Percentiles rank a stretch among this genome's conserved stretches.
Evolutionary conservation across 2,797 vertebrate genomes (phyloP).

Genomic region (Gymnocypris eckloni): DNA sequence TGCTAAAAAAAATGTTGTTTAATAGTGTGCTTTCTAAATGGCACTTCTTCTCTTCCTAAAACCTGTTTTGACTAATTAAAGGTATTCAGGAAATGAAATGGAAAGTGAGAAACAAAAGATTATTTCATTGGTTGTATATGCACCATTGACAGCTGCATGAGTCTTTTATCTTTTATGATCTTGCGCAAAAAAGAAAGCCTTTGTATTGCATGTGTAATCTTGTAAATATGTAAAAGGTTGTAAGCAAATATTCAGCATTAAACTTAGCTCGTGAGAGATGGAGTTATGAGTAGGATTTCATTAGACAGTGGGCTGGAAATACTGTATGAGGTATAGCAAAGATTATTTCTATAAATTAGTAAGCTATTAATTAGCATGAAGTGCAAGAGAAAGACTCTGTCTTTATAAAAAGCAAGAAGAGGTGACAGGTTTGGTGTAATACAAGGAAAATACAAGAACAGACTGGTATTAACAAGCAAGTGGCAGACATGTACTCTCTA

Average conservation of each 20-base stretch:
- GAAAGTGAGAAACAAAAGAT: background rate
- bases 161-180: conserved; percentile 17
- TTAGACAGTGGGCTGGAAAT: background rate
- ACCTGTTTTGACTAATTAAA: background rate
- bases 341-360: conserved; percentile 13
- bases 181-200: conserved; percentile 6
- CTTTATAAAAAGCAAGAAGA: background rate
- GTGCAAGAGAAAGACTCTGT: background rate
- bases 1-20: background rate
- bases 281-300: conserved; percentile 3
- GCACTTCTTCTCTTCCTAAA: background rate
- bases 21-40: background rate
- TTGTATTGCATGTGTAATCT: conserved; percentile 26
- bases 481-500: background rate
- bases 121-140: background rate
- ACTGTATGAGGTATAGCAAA: background rate
- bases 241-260: conserved; percentile 2
- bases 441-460: background rate
- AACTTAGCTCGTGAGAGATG: background rate
- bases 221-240: conserved; percentile 37
- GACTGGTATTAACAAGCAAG: background rate
- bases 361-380: background rate
- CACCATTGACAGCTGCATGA: conserved; percentile 24
- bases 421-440: background rate
- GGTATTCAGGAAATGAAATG: background rate